These are phyloP conservation scores for Muntiacus reevesi DNA, from an alignment of 2,113 vertebrate genomes.

Conservation along the genomic window DNA sequence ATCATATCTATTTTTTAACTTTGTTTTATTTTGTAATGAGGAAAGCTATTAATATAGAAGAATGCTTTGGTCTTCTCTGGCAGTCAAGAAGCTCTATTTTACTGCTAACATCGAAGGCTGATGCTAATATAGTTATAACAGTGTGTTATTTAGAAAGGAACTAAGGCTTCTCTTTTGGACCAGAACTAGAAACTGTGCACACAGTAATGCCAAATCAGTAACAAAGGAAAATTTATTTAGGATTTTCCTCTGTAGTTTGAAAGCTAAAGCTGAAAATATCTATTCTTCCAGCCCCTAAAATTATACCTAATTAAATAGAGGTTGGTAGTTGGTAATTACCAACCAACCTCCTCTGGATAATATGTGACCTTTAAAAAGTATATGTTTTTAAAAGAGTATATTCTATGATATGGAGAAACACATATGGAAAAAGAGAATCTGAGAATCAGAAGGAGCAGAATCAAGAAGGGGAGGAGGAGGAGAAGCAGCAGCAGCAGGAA, in stretches of 20 bases:
- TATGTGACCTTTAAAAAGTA: neutral
- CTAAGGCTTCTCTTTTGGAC: neutral
- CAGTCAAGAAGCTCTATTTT: neutral
- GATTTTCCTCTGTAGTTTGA: neutral
- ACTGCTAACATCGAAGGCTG: neutral
- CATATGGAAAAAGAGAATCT: neutral
- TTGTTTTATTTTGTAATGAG: neutral
- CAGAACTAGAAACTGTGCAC: neutral
- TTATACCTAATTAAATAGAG: neutral
- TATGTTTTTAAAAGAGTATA: neutral
- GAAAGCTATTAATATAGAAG: neutral
- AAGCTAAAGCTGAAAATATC: neutral
- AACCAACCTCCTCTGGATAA: neutral
- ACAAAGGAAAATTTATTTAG: neutral
- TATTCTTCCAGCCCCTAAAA: neutral
- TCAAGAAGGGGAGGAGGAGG: accelerated
- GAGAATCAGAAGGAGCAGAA: neutral
- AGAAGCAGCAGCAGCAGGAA: neutral
- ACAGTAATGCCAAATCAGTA: neutral
- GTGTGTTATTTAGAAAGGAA: neutral
- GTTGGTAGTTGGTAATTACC: neutral
- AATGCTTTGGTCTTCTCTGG: neutral
- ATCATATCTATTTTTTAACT: neutral
- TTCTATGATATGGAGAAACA: neutral
- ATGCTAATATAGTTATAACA: neutral